These are phyloP conservation scores for Dryobotodes eremita DNA, from an alignment of 2,888 invertebrate species.

Conservation along the genomic window DNA sequence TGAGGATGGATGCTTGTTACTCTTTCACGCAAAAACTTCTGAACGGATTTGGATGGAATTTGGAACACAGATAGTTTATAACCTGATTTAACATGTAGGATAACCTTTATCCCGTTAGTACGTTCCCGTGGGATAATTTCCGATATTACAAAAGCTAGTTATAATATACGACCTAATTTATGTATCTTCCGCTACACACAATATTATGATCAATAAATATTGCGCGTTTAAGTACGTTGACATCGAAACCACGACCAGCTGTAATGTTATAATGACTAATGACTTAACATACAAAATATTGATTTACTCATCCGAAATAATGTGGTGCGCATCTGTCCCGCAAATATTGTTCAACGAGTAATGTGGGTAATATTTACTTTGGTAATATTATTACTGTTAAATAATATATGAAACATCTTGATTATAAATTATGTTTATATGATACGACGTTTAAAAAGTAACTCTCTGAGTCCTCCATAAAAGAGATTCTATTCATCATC, in stretches of 20 bases:
- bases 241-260: constrained; percentile 11
- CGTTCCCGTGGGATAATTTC: too few species aligned
- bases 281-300: constrained; percentile 6
- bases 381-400: neutral
- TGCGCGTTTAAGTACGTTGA: constrained; percentile 21
- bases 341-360: constrained; percentile 13
- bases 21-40: too few species aligned
- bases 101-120: too few species aligned
- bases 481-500: neutral
- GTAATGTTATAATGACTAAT: constrained; percentile 27
- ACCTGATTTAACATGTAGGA: too few species aligned
- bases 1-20: too few species aligned
- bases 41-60: too few species aligned
- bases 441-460: neutral
- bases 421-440: too few species aligned
- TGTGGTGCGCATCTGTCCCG: neutral
- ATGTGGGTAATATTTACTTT: constrained; percentile 3
- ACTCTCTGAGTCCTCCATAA: too few species aligned
- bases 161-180: neutral
- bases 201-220: neutral
- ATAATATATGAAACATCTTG: neutral
- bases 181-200: neutral
- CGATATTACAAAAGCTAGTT: too few species aligned
- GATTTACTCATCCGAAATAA: constrained; percentile 13
- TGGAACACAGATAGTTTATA: too few species aligned